Conservation (phyloP, 2,888 invertebrate species). For the Frankliniella fusca region DNA sequence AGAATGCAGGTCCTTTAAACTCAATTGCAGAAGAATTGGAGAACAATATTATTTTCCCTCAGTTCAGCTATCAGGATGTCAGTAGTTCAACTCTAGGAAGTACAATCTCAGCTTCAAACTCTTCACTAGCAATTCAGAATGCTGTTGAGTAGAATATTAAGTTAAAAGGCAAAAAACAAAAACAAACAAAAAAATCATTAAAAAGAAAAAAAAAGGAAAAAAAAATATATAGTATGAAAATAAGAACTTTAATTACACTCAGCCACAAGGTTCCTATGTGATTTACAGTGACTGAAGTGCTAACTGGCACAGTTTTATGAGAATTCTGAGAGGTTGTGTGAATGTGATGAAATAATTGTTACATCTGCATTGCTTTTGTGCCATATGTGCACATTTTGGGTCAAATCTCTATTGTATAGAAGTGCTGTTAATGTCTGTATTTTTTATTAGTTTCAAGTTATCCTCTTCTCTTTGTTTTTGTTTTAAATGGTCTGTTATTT, state of each 20-base stretch:
- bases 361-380: background rate
- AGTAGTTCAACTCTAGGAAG: constrained; percentile 20
- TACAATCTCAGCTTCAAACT: constrained; percentile 16
- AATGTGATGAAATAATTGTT: constrained; percentile 11
- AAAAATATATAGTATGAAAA: too few relatives aligned
- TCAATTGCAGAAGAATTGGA: constrained; percentile 60
- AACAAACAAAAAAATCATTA: background rate
- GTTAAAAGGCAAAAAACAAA: background rate
- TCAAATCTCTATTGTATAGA: background rate
- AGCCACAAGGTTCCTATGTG: constrained; percentile 22
- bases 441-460: constrained; percentile 4
- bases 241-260: background rate
- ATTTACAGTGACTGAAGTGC: constrained; percentile 18
- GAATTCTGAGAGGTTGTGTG: constrained; percentile 11
- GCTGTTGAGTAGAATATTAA: background rate
- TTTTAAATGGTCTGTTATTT: background rate
- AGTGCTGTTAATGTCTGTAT: constrained; percentile 5
- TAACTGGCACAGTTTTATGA: background rate
- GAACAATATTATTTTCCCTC: constrained; percentile 59
- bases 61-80: constrained; percentile 54
- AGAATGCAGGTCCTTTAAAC: constrained; percentile 57
- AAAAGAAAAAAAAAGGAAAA: background rate
- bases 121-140: background rate
- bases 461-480: background rate
- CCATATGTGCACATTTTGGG: background rate